A percentile compares a stretch with the other conserved stretches of the same genome.
These are phyloP conservation scores for Columba janthina DNA, from an alignment of 2,113 vertebrate species.

Conservation along the genomic window DNA sequence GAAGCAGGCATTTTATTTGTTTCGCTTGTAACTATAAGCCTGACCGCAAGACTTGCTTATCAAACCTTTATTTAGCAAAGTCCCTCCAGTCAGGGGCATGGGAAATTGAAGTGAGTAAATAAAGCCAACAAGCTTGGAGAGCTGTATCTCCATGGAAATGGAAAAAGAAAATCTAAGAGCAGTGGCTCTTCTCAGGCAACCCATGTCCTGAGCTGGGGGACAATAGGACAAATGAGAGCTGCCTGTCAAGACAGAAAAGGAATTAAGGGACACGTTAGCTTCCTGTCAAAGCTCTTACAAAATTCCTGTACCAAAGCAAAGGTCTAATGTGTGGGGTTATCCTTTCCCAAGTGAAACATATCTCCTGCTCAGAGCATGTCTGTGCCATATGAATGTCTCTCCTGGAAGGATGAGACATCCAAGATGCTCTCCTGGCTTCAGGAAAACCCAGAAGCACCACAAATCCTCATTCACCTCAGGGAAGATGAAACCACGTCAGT, in stretches of 20 bases:
- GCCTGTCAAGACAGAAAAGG: neutral
- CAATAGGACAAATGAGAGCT: neutral
- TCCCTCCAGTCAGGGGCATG: neutral
- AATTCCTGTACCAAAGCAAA: neutral
- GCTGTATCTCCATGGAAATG: neutral
- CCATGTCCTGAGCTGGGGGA: neutral
- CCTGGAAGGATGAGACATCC: neutral
- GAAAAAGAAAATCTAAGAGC: neutral
- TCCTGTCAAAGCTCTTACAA: neutral
- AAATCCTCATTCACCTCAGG: neutral
- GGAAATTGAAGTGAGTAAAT: neutral
- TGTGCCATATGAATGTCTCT: neutral
- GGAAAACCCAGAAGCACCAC: neutral
- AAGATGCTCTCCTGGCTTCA: neutral
- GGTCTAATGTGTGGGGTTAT: neutral
- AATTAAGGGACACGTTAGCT: neutral
- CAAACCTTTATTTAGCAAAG: neutral
- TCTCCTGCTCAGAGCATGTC: neutral
- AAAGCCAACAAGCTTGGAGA: neutral
- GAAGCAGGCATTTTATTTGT: neutral
- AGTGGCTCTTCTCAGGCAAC: neutral
- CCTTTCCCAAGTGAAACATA: neutral
- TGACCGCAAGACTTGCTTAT: neutral
- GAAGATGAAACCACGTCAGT: neutral
- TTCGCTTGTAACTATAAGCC: neutral